Conservation (phyloP, 1,140 invertebrate species). For the Macrosteles quadrilineatus region DNA sequence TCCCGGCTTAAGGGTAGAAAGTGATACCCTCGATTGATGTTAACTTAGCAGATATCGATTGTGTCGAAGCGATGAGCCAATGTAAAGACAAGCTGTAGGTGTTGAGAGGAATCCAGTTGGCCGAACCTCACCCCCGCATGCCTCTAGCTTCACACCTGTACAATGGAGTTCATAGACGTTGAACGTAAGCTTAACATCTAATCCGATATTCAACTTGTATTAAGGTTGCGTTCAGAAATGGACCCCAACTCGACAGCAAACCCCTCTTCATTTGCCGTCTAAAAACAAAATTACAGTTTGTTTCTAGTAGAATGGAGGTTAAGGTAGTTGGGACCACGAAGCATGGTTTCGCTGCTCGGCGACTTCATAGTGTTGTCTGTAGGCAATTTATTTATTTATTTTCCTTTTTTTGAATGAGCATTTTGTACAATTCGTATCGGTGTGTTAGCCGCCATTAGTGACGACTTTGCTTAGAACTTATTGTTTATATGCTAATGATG, state of each 20-base stretch:
- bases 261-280: constrained; percentile 20
- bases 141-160: no score
- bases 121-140: no score
- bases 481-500: no score
- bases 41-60: no score
- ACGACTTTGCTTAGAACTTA: not conserved
- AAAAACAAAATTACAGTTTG: not conserved
- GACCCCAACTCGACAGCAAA: constrained; percentile 35
- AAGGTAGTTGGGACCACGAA: constrained; percentile 10
- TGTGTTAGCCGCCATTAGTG: constrained; percentile 6
- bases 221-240: constrained; percentile 36
- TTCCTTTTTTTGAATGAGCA: constrained; percentile 2
- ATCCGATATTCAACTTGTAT: not conserved
- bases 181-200: no score
- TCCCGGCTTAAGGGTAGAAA: no score
- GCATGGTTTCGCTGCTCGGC: constrained; percentile 17
- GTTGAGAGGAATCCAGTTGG: no score
- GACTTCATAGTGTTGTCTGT: constrained; percentile 12
- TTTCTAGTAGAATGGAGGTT: constrained; percentile 11
- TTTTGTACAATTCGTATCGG: constrained; percentile 8
- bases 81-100: no score
- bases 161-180: no score
- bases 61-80: no score
- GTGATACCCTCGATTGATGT: no score
- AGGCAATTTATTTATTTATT: not conserved